Conservation (phyloP, 2,113 vertebrate species). For the Gallinago media region DNA sequence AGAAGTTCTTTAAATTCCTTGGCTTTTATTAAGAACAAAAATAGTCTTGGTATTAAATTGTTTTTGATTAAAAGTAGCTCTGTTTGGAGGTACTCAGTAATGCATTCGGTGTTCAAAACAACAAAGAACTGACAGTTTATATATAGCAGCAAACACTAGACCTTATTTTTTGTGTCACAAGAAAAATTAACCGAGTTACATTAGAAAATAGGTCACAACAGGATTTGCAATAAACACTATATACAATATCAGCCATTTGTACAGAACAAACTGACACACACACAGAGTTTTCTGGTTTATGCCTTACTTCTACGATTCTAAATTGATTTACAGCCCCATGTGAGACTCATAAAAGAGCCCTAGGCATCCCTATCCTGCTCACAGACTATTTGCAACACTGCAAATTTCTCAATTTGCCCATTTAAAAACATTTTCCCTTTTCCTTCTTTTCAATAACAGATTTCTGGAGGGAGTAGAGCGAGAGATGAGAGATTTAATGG, state of each 20-base stretch:
- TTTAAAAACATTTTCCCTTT: conserved; percentile 58
- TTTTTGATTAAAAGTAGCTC: not conserved
- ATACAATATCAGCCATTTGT: conserved; percentile 25
- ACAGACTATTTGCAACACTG: conserved; percentile 50
- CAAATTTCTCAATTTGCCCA: conserved; percentile 64
- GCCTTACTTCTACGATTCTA: conserved; percentile 2
- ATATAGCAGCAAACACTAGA: not conserved
- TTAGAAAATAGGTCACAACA: conserved; percentile 61
- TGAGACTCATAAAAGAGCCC: conserved; percentile 51
- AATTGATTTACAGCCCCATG: conserved; percentile 66
- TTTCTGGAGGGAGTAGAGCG: conserved; percentile 9
- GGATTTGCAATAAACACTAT: conserved; percentile 41
- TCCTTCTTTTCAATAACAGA: conserved; percentile 47
- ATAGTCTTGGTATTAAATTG: not conserved
- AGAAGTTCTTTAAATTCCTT: not conserved
- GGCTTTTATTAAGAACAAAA: not conserved
- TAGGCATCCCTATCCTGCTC: conserved; percentile 42
- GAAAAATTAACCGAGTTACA: conserved; percentile 50
- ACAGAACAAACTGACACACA: conserved; percentile 29
- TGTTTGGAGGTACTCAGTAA: not conserved
- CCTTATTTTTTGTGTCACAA: not conserved
- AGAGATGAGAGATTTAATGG: conserved; percentile 3
- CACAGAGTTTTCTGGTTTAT: conserved; percentile 30
- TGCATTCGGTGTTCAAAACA: not conserved
- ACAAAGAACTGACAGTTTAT: not conserved